These are phyloP conservation scores for Synergus gifuensis DNA, from an alignment of 2,888 invertebrate species.

Conservation along the genomic window DNA sequence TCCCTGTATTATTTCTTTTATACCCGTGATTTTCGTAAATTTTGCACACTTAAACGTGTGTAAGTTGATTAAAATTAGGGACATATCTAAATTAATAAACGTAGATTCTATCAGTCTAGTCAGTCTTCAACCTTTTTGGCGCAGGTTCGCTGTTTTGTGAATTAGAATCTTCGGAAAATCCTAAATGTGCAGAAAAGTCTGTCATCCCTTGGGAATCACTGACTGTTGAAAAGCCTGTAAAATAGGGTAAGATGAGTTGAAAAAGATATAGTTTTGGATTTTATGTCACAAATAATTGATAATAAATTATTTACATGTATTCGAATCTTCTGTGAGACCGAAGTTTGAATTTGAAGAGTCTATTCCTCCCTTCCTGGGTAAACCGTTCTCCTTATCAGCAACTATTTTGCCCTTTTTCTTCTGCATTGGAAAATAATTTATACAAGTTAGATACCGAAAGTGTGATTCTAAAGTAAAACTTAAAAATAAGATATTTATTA, in stretches of 20 bases:
- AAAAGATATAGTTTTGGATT: slow-evolving; percentile 10
- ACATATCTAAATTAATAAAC: slow-evolving; percentile 6
- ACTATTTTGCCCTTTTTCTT: slow-evolving; percentile 86
- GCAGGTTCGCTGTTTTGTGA: slow-evolving; percentile 91
- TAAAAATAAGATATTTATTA: neutral
- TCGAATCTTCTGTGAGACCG: slow-evolving; percentile 93
- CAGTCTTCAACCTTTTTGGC: slow-evolving; percentile 89
- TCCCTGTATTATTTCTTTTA: neutral
- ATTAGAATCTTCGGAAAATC: slow-evolving; percentile 94
- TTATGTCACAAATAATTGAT: slow-evolving; percentile 19
- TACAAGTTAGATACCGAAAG: neutral
- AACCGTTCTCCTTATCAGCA: slow-evolving; percentile 89
- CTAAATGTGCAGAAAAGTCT: slow-evolving; percentile 91
- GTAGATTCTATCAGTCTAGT: slow-evolving; percentile 77
- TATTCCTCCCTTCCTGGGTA: slow-evolving; percentile 83
- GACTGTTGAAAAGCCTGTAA: slow-evolving; percentile 91
- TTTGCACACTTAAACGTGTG: slow-evolving; percentile 34
- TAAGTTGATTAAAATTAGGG: neutral
- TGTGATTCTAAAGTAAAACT: neutral
- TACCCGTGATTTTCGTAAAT: slow-evolving; percentile 1
- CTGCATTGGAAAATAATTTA: slow-evolving; percentile 61
- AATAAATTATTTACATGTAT: slow-evolving; percentile 85
- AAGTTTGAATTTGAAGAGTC: slow-evolving; percentile 91
- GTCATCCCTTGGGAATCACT: slow-evolving; percentile 94
- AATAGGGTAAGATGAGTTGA: slow-evolving; percentile 24